These are phyloP conservation scores for Timema cristinae DNA, from an alignment of 2,888 invertebrate genomes.

Conservation along the genomic window DNA sequence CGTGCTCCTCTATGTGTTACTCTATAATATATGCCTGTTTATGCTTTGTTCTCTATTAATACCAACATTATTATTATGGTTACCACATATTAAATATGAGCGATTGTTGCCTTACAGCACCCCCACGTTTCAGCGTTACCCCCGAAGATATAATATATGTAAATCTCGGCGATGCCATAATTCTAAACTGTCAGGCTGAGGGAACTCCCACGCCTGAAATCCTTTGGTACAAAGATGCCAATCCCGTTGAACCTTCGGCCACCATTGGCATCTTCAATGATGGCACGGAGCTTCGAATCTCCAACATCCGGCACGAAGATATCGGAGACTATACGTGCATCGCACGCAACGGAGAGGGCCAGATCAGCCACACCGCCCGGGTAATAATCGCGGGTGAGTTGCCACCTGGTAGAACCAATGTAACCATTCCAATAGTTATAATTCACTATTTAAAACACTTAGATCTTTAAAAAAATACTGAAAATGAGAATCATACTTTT, in stretches of 20 bases:
- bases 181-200: slow-evolving; percentile 94
- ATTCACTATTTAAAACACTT: slow-evolving; percentile 59
- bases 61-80: no score
- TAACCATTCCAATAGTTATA: slow-evolving; percentile 91
- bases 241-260: slow-evolving; percentile 82
- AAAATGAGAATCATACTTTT: not conserved
- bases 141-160: slow-evolving; percentile 96
- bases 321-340: slow-evolving; percentile 96
- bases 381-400: slow-evolving; percentile 87
- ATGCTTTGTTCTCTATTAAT: no score
- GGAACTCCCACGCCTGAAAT: slow-evolving; percentile 95
- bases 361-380: slow-evolving; percentile 91
- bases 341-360: slow-evolving; percentile 92
- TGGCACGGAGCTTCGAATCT: slow-evolving; percentile 89
- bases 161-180: slow-evolving; percentile 92
- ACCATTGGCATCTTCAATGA: slow-evolving; percentile 89
- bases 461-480: not conserved
- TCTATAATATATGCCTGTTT: no score
- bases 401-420: slow-evolving; percentile 80
- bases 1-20: no score
- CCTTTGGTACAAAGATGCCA: slow-evolving; percentile 93
- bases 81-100: no score
- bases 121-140: slow-evolving; percentile 91
- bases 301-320: slow-evolving; percentile 88
- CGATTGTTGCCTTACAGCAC: slow-evolving; percentile 53